Conservation (phyloP, 2,888 invertebrate species). For the Pollenia griseotomentosa region DNA sequence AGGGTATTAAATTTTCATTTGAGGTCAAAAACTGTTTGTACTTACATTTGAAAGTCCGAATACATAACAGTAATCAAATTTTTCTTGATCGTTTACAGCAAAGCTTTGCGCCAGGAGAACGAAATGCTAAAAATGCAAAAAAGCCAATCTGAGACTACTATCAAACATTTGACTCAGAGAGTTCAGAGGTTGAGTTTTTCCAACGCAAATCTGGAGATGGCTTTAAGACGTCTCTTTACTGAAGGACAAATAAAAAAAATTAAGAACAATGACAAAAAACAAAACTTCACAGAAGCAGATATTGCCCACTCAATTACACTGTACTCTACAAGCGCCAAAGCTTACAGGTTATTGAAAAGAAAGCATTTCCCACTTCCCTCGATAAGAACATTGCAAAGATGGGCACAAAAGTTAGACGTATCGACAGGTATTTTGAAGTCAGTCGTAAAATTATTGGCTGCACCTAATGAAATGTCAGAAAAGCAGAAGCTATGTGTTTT, state of each 20-base stretch:
- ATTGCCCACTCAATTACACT: constrained; percentile 54
- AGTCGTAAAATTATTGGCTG: constrained; percentile 53
- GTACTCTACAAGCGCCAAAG: constrained; percentile 57
- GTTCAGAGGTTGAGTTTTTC: constrained; percentile 23
- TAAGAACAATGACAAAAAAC: constrained; percentile 3
- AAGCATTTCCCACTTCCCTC: constrained; percentile 64
- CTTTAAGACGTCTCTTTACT: constrained; percentile 33
- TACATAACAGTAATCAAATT: neutral
- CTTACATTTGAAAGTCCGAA: neutral
- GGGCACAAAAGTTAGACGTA: constrained; percentile 65
- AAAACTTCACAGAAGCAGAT: constrained; percentile 54
- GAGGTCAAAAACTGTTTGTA: constrained; percentile 1
- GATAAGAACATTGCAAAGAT: constrained; percentile 66
- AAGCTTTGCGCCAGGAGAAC: constrained; percentile 4
- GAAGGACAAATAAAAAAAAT: constrained; percentile 51
- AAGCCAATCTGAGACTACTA: constrained; percentile 7
- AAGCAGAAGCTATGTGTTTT: constrained; percentile 57
- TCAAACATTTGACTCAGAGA: constrained; percentile 1
- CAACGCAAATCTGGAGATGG: constrained; percentile 30
- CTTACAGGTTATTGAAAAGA: constrained; percentile 53
- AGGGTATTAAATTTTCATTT: no score
- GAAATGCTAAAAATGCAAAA: constrained; percentile 16
- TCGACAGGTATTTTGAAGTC: constrained; percentile 62
- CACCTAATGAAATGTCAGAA: constrained; percentile 37
- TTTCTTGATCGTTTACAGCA: constrained; percentile 10